Conservation (phyloP, 2,113 vertebrate species). For the Paradoxurus hermaphroditus region DNA sequence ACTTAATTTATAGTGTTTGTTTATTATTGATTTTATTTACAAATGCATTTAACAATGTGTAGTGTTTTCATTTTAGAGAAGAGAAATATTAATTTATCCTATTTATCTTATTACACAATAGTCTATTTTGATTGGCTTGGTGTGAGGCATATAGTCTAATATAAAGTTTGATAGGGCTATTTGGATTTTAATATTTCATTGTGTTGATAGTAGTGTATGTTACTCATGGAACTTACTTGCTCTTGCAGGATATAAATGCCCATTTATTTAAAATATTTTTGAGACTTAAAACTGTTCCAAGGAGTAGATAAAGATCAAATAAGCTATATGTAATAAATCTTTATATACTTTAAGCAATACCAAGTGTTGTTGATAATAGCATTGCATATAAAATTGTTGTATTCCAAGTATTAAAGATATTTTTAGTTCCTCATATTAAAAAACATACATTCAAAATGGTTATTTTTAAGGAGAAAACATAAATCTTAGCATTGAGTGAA, state of each 20-base stretch:
- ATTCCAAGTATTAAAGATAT: neutral
- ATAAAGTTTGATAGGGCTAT: neutral
- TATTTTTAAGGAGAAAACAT: neutral
- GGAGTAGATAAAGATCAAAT: neutral
- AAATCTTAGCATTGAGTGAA: neutral
- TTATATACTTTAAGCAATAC: neutral
- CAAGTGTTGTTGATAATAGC: neutral
- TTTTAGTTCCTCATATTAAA: neutral
- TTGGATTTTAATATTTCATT: neutral
- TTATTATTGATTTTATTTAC: neutral
- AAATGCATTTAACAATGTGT: neutral
- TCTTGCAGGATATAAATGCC: neutral
- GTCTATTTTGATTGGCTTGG: neutral
- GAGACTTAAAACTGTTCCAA: neutral
- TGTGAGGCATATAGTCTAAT: neutral
- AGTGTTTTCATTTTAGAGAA: neutral
- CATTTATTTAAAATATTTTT: neutral
- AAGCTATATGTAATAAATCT: neutral
- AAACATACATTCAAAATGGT: neutral
- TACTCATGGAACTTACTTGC: neutral
- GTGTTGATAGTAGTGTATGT: neutral
- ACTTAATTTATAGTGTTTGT: neutral
- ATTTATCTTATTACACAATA: neutral
- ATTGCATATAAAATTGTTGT: neutral
- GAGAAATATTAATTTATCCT: neutral